These are phyloP conservation scores for Bambusicola thoracicus DNA, from an alignment of 2,113 vertebrate species.

Conservation along the genomic window DNA sequence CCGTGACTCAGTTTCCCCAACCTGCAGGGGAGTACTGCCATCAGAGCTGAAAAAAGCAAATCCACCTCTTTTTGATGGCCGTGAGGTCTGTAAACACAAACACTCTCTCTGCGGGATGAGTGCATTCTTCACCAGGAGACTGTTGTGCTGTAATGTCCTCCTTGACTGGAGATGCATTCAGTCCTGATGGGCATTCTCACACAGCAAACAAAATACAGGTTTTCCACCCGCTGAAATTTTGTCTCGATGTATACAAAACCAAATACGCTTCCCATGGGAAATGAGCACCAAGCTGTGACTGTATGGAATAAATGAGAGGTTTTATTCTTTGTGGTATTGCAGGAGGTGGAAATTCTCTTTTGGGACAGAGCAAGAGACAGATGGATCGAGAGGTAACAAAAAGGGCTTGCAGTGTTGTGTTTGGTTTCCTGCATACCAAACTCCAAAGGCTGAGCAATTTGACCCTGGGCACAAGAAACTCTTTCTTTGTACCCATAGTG, in stretches of 20 bases:
- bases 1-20: neutral
- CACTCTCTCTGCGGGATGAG: neutral
- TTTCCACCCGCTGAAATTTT: neutral
- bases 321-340: neutral
- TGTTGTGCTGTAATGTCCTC: accelerated
- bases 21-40: neutral
- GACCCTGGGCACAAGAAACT: neutral
- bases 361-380: neutral
- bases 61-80: neutral
- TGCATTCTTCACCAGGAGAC: neutral
- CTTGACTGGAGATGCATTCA: neutral
- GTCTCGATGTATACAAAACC: neutral
- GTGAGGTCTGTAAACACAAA: neutral
- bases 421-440: neutral
- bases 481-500: neutral
- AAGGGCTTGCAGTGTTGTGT: neutral
- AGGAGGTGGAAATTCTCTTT: neutral
- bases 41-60: neutral
- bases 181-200: neutral
- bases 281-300: neutral
- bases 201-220: slow-evolving; percentile 5
- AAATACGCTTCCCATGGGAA: neutral
- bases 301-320: slow-evolving; percentile 11
- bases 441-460: neutral
- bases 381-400: neutral